A percentile compares a stretch with the other conserved stretches of the same genome.
Conservation (phyloP, 2,113 vertebrate species). For the Myxocyprinus asiaticus region DNA sequence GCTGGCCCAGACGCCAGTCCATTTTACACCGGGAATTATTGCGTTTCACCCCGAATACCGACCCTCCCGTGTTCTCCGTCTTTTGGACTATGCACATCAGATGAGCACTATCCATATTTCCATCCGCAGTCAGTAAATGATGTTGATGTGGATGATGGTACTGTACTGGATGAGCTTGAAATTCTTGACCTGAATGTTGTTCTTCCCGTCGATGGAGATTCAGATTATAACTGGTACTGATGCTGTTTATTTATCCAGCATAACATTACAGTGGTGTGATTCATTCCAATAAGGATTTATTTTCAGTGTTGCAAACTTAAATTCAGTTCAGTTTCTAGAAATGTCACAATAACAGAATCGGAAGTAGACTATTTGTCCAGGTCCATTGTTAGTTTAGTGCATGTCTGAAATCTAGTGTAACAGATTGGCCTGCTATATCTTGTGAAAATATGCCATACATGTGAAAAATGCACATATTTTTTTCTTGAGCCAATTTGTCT, state of each 20-base stretch:
- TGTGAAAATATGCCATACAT: no score
- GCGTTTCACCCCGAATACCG: slow-evolving; percentile 72
- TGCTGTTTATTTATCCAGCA: slow-evolving; percentile 11
- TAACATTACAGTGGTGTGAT: neutral
- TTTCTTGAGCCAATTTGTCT: neutral
- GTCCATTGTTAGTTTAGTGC: slow-evolving; percentile 16
- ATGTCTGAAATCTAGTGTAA: neutral
- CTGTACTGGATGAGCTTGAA: slow-evolving; percentile 87
- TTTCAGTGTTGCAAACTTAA: neutral
- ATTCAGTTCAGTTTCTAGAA: neutral
- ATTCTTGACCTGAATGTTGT: slow-evolving; percentile 81
- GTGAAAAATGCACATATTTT: neutral
- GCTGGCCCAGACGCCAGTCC: slow-evolving; percentile 42
- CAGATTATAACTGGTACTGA: slow-evolving; percentile 87
- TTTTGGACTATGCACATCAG: slow-evolving; percentile 58
- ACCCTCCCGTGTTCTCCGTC: slow-evolving; percentile 53
- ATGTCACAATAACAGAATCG: neutral
- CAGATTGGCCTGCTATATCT: neutral
- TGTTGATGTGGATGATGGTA: slow-evolving; percentile 60
- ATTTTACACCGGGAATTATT: slow-evolving; percentile 62
- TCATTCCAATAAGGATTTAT: neutral
- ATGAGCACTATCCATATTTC: slow-evolving; percentile 84
- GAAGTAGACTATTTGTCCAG: neutral
- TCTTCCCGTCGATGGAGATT: slow-evolving; percentile 67
- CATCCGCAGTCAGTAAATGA: slow-evolving; percentile 72